A percentile compares a stretch with the other conserved stretches of the same genome.
These are phyloP conservation scores for Pachyramphus minor DNA, from an alignment of 2,113 vertebrate species.

Conservation along the genomic window DNA sequence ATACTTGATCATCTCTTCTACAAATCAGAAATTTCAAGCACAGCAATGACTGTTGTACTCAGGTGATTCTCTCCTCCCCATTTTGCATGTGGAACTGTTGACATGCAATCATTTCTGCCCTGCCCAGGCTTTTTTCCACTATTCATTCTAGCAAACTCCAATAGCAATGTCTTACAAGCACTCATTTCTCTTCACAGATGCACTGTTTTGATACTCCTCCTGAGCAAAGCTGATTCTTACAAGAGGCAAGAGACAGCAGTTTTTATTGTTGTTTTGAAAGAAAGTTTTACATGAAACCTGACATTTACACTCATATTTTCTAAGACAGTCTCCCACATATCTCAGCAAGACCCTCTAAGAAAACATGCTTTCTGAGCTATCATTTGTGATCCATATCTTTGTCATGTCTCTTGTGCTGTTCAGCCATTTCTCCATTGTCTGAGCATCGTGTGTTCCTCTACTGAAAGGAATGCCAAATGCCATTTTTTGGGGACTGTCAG, in stretches of 20 bases:
- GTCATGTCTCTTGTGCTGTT: background rate
- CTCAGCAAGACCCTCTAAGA: background rate
- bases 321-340: background rate
- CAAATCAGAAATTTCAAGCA: background rate
- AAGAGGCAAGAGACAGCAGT: background rate
- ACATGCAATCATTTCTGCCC: background rate
- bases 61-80: background rate
- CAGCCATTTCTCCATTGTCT: background rate
- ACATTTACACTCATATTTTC: background rate
- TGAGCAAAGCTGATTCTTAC: background rate
- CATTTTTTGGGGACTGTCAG: background rate
- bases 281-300: background rate
- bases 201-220: background rate
- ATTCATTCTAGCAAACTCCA: background rate
- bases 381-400: background rate
- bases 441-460: accelerated
- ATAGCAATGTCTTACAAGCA: background rate
- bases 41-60: background rate
- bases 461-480: background rate
- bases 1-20: background rate
- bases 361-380: background rate
- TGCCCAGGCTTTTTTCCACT: background rate
- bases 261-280: background rate
- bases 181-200: background rate
- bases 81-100: background rate